phyloP scores from a whole-genome alignment of 2,888 invertebrate species.

The Heliconius ismenius region DNA sequence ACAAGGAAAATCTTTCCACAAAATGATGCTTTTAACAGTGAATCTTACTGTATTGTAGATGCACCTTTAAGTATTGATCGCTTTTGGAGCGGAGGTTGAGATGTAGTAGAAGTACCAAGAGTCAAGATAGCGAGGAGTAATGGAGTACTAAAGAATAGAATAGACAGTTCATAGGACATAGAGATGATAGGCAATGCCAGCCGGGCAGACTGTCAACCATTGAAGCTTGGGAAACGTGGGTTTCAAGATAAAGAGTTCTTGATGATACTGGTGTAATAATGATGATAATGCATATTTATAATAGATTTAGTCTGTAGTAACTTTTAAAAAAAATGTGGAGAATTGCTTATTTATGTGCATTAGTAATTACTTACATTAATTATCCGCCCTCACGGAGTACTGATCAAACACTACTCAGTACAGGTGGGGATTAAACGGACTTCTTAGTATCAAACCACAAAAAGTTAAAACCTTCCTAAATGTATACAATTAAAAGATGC shows the following conservation, averaged over 20 bases:
- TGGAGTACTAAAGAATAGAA: neutral
- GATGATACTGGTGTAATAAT: neutral
- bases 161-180: too few species aligned
- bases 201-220: too few species aligned
- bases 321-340: too few species aligned
- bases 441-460: neutral
- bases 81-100: neutral
- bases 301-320: too few species aligned
- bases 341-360: neutral
- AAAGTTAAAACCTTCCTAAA: neutral
- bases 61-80: neutral
- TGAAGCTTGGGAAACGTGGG: neutral
- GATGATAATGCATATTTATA: too few species aligned
- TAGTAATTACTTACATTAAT: too few species aligned
- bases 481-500: neutral
- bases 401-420: neutral
- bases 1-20: too few species aligned
- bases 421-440: too few species aligned
- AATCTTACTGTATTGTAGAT: too few species aligned
- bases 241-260: neutral
- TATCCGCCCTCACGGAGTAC: neutral
- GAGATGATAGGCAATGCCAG: too few species aligned
- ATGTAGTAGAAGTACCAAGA: neutral
- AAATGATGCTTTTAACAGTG: too few species aligned
- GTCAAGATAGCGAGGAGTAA: neutral